These are phyloP conservation scores for Ruditapes philippinarum DNA, from an alignment of 1,140 invertebrate genomes.

Conservation along the genomic window DNA sequence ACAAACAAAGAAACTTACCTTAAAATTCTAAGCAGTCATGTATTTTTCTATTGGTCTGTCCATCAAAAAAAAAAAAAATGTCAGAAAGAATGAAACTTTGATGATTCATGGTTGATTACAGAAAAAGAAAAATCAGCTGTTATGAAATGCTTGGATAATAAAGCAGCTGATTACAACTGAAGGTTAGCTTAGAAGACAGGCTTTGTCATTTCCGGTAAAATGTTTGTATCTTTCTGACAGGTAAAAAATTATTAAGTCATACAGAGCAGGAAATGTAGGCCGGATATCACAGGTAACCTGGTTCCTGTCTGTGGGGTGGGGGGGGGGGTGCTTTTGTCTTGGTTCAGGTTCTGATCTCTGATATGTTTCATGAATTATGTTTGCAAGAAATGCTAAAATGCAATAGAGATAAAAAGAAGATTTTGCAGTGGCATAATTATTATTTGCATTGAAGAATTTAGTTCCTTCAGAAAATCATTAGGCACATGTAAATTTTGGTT, in stretches of 20 bases:
- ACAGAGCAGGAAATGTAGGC: not conserved
- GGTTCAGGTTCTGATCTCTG: not conserved
- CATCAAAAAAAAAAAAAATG: not conserved
- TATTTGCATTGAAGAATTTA: no score
- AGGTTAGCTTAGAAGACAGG: not conserved
- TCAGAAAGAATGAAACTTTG: not conserved
- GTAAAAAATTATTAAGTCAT: slow-evolving; percentile 37
- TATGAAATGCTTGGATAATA: slow-evolving; percentile 1
- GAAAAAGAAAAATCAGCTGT: not conserved
- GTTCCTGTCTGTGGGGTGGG: not conserved
- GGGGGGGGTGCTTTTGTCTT: not conserved
- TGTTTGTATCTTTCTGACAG: slow-evolving; percentile 34
- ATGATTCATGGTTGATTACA: slow-evolving; percentile 34
- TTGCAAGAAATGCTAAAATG: no score
- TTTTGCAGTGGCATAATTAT: no score
- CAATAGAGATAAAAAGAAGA: no score
- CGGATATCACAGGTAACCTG: not conserved
- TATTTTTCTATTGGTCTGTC: no score
- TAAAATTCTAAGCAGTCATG: no score
- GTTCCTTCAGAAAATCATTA: no score
- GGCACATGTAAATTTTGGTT: no score
- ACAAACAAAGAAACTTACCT: no score
- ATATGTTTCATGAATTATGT: no score
- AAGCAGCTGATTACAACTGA: slow-evolving; percentile 39
- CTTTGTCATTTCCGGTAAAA: slow-evolving; percentile 57